phyloP scores from a whole-genome alignment of 2,113 vertebrate genomes.

The Acanthisitta chloris region DNA sequence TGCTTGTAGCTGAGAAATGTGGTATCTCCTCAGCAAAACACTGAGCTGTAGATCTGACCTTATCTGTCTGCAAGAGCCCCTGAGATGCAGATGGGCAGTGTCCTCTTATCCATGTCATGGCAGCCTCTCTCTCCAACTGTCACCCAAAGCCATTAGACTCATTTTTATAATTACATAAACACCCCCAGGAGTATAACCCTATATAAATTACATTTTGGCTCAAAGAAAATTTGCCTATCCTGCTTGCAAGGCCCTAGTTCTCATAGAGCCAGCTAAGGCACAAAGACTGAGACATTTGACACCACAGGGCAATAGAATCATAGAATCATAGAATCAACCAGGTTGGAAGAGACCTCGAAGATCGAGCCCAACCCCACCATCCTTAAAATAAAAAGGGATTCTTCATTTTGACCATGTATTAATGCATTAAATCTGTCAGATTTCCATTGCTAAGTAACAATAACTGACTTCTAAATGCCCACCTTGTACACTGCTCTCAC shows the following conservation, averaged over 20 bases:
- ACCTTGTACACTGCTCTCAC: neutral
- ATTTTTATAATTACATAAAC: neutral
- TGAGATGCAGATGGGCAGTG: rapidly evolving
- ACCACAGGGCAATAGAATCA: neutral
- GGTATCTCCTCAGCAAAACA: neutral
- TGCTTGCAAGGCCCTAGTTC: neutral
- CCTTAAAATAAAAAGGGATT: neutral
- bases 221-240: neutral
- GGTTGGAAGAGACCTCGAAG: no score
- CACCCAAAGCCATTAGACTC: neutral
- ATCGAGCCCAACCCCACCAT: no score
- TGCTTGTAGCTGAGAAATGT: neutral
- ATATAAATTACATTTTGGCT: neutral
- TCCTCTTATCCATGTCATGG: rapidly evolving
- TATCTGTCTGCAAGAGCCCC: rapidly evolving
- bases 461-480: neutral
- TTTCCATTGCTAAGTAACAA: neutral
- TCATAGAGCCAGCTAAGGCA: neutral
- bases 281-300: neutral
- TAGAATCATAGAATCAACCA: no score
- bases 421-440: neutral
- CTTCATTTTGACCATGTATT: neutral
- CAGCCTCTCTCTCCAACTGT: neutral
- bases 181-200: neutral
- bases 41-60: neutral